Evolutionary conservation across 2,888 invertebrate genomes (phyloP).

Genomic region (Leptopilina drosophilae): DNA sequence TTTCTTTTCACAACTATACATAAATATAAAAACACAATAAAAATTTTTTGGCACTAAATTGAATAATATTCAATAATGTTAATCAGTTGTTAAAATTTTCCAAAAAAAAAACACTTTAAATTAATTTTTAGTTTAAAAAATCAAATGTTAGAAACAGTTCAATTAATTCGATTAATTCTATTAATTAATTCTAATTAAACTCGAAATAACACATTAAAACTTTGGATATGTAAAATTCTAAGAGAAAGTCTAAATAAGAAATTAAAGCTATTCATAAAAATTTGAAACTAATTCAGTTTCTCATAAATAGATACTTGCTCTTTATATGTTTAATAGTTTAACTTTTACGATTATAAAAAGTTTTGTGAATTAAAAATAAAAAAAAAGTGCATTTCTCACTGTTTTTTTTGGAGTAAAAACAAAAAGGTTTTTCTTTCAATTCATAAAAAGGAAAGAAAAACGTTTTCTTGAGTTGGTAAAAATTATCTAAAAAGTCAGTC

Average conservation of each 20-base stretch:
- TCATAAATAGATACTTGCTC: neutral
- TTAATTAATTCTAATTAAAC: no score
- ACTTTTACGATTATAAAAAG: neutral
- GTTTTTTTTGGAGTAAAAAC: neutral
- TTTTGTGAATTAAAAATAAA: neutral
- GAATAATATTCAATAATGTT: neutral
- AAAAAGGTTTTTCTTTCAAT: no score
- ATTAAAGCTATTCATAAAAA: neutral
- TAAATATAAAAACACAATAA: neutral
- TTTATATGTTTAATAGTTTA: no score
- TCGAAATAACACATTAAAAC: no score
- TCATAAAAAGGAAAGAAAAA: no score
- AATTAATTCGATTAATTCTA: no score
- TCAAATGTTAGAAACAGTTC: no score
- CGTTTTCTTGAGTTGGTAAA: neutral
- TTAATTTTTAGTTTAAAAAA: no score
- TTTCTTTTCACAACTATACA: neutral
- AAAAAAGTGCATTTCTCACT: constrained; percentile 2
- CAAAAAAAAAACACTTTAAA: neutral
- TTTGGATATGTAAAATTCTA: no score
- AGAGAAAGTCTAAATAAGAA: no score
- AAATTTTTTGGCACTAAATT: neutral
- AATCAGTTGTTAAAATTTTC: neutral
- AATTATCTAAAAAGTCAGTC: neutral
- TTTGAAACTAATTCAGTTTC: neutral